Evolutionary conservation across 2,888 invertebrate species (phyloP).

Genomic region (Spodoptera picta): DNA sequence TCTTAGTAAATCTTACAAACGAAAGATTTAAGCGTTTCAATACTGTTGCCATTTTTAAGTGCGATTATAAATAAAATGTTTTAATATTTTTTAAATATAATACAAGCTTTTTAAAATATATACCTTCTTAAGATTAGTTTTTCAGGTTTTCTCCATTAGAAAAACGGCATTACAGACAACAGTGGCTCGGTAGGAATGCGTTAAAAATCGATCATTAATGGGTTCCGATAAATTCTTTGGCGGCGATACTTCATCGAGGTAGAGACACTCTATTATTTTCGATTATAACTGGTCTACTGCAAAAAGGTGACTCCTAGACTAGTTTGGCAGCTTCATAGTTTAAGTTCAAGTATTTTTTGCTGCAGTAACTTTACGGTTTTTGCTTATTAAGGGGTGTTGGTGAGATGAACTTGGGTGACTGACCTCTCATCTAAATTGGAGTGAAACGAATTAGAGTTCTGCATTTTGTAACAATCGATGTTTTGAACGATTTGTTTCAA

Average conservation of each 20-base stretch:
- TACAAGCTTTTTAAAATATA: background rate
- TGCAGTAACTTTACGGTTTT: slow-evolving; percentile 16
- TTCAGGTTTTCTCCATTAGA: slow-evolving; percentile 28
- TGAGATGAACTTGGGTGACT: slow-evolving; percentile 9
- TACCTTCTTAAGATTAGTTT: background rate
- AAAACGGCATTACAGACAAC: slow-evolving; percentile 50
- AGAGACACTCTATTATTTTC: slow-evolving; percentile 66
- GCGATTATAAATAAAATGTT: background rate
- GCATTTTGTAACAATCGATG: too few relatives aligned
- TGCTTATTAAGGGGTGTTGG: slow-evolving; percentile 7
- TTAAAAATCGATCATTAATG: slow-evolving; percentile 76
- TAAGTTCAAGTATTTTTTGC: slow-evolving; percentile 30
- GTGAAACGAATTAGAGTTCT: background rate
- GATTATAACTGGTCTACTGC: slow-evolving; percentile 54
- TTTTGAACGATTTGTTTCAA: too few relatives aligned
- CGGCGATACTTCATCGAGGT: slow-evolving; percentile 66
- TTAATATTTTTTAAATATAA: background rate
- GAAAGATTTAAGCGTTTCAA: too few relatives aligned
- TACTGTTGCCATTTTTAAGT: too few relatives aligned
- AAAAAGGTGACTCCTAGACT: slow-evolving; percentile 43
- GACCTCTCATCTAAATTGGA: slow-evolving; percentile 23
- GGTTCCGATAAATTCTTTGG: slow-evolving; percentile 67
- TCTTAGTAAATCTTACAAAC: too few relatives aligned
- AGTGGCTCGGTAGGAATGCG: slow-evolving; percentile 61
- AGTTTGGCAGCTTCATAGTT: slow-evolving; percentile 25